phyloP scores from a whole-genome alignment of 2,888 invertebrate species.

The Mycogona germanica region DNA sequence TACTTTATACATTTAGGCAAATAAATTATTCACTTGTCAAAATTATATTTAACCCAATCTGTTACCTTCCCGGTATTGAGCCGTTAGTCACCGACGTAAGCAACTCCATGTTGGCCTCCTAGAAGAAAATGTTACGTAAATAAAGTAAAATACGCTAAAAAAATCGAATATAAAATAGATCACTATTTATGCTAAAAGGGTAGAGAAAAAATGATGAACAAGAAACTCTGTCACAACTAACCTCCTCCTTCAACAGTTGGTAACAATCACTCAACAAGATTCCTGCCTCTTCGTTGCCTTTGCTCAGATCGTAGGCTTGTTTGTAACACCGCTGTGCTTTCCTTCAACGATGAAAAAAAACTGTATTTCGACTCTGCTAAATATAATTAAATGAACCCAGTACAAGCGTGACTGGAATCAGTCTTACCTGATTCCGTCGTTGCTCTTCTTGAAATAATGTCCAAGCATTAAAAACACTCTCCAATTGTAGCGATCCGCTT shows the following conservation, averaged over 20 bases:
- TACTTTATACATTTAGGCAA: neutral
- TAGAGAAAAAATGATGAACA: too few species aligned
- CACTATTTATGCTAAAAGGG: too few species aligned
- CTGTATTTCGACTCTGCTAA: neutral
- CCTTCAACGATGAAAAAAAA: constrained; percentile 21
- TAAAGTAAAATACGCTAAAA: neutral
- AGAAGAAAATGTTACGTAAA: neutral
- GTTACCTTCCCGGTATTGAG: neutral
- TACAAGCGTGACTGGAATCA: neutral
- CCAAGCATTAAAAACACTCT: constrained; percentile 64
- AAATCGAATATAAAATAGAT: constrained; percentile 12
- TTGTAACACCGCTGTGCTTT: constrained; percentile 73
- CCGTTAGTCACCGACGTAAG: constrained; percentile 41
- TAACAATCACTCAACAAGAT: constrained; percentile 64
- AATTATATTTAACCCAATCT: neutral
- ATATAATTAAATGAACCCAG: neutral
- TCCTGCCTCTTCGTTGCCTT: constrained; percentile 50
- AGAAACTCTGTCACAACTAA: too few species aligned
- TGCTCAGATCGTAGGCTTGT: constrained; percentile 63
- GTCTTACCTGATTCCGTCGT: constrained; percentile 44
- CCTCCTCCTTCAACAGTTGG: constrained; percentile 50
- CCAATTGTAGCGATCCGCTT: constrained; percentile 58
- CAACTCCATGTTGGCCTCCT: constrained; percentile 40
- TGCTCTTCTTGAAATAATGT: constrained; percentile 50
- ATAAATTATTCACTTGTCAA: constrained; percentile 4